Percentiles rank a stretch among this genome's conserved stretches.
phyloP scores from a whole-genome alignment of 2,888 invertebrate species.

The Andrena bicolor region DNA sequence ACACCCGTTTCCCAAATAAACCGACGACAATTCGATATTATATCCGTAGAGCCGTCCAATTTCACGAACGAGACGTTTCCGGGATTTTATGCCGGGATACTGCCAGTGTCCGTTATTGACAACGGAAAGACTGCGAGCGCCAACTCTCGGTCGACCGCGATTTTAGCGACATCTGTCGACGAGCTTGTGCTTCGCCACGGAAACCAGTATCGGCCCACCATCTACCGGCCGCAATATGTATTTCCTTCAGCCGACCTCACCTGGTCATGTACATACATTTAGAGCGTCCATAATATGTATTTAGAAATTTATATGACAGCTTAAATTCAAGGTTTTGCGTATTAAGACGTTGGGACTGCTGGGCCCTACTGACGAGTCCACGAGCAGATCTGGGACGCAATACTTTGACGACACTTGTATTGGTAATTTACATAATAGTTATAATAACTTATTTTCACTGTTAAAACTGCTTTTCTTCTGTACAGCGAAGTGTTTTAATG shows the following conservation, averaged over 20 bases:
- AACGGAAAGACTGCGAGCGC: constrained; percentile 80
- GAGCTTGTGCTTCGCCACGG: neutral
- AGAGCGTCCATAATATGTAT: too few relatives aligned
- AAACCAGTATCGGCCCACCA: constrained; percentile 10
- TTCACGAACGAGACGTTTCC: constrained; percentile 71
- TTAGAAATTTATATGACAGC: too few relatives aligned
- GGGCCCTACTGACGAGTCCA: too few relatives aligned
- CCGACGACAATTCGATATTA: constrained; percentile 36
- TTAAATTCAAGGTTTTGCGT: too few relatives aligned
- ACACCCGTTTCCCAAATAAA: constrained; percentile 14
- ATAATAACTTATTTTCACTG: too few relatives aligned
- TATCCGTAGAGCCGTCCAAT: constrained; percentile 43
- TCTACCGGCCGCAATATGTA: constrained; percentile 10
- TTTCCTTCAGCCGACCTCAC: neutral
- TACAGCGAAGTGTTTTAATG: too few relatives aligned
- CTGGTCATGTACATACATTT: too few relatives aligned
- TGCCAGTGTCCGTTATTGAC: constrained; percentile 82
- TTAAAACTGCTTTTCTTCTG: too few relatives aligned
- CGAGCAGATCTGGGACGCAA: too few relatives aligned
- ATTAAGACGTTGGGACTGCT: too few relatives aligned
- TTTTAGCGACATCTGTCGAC: constrained; percentile 67
- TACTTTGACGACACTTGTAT: too few relatives aligned
- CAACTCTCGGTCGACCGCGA: constrained; percentile 71
- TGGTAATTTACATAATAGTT: too few relatives aligned
- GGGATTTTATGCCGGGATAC: constrained; percentile 77